Evolutionary conservation across 2,797 vertebrate genomes (phyloP).

Genomic region (Thaleichthys pacificus): DNA sequence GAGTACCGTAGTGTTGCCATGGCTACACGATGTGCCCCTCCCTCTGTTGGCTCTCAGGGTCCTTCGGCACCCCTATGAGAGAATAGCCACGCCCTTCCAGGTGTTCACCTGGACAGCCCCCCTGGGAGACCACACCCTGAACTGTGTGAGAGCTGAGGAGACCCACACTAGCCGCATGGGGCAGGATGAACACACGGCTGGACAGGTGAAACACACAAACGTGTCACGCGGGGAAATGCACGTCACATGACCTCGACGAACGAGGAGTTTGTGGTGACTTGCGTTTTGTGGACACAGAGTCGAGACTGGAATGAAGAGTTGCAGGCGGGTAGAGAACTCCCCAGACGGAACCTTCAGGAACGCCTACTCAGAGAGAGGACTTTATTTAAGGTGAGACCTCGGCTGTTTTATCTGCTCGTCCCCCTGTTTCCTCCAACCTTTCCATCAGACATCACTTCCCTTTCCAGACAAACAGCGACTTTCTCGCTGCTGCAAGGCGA

Average conservation of each 20-base stretch:
- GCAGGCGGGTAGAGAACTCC: slow-evolving; percentile 93
- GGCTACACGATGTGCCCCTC: no score
- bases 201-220: slow-evolving; percentile 80
- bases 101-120: slow-evolving; percentile 98
- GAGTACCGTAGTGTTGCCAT: no score
- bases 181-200: slow-evolving; percentile 98
- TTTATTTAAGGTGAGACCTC: slow-evolving; percentile 89
- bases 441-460: no score
- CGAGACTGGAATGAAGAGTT: slow-evolving; percentile 99
- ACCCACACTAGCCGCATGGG: slow-evolving; percentile 96
- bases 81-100: slow-evolving; percentile 99
- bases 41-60: slow-evolving; percentile 73
- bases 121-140: slow-evolving; percentile 94
- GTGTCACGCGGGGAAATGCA: neutral
- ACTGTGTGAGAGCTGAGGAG: slow-evolving; percentile 95
- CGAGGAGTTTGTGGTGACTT: neutral
- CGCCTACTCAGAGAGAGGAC: slow-evolving; percentile 92
- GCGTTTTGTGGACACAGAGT: slow-evolving; percentile 75
- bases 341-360: slow-evolving; percentile 94
- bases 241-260: neutral
- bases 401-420: neutral
- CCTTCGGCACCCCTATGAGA: slow-evolving; percentile 96
- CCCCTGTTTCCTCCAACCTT: neutral
- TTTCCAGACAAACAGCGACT: slow-evolving; percentile 94
- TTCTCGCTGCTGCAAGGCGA: slow-evolving; percentile 92